phyloP scores from a whole-genome alignment of 2,113 vertebrate genomes.

The Muntiacus reevesi region DNA sequence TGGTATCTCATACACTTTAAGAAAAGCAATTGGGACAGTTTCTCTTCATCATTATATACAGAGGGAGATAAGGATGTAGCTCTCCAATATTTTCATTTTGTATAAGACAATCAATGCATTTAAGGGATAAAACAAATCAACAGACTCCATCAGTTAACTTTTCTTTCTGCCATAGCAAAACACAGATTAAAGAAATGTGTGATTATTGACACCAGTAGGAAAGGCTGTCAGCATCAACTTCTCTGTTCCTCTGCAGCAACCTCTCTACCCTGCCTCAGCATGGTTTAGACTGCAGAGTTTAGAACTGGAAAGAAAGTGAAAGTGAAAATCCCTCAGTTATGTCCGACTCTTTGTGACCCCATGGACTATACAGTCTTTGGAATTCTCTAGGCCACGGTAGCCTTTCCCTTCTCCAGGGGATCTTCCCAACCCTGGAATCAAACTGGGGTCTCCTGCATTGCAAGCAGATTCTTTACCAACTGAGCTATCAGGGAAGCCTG shows the following conservation, averaged over 20 bases:
- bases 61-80: background rate
- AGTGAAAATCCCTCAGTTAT: background rate
- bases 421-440: background rate
- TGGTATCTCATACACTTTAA: background rate
- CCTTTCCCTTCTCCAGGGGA: background rate
- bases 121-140: background rate
- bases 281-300: background rate
- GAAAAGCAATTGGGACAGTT: background rate
- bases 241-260: background rate
- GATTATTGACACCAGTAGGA: background rate
- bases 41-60: background rate
- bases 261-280: background rate
- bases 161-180: background rate
- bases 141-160: background rate
- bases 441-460: background rate
- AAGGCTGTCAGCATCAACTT: background rate
- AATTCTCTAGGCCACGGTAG: background rate
- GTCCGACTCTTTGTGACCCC: accelerated
- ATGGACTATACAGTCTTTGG: background rate
- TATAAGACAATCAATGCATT: background rate
- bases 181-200: background rate
- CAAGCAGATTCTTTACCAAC: background rate
- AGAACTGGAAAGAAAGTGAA: background rate
- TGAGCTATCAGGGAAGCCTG: background rate
- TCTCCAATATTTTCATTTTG: background rate